Base-by-base conservation (phyloP, 1,140 invertebrate species). In the Ladona fulva region DNA sequence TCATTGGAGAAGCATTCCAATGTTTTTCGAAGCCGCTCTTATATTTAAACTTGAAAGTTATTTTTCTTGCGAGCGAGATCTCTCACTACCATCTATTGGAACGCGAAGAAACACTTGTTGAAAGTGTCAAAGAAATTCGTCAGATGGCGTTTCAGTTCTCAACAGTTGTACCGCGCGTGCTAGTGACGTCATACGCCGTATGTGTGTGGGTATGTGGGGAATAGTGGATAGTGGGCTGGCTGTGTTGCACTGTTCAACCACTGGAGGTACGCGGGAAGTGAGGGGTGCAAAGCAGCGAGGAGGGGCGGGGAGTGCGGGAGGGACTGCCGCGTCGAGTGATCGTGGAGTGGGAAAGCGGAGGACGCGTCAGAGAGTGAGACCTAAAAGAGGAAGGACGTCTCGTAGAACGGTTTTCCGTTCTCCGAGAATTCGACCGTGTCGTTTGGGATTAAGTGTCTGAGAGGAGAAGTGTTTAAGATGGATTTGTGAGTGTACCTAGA, bases 401-500 rank as follows among this genome's bases (percentile, higher is more conserved):
- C 52, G 52, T 66, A 66, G 52, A 66, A 66, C 52, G 52, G 52
- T 66, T 66, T 66, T 66, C 52, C 52, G 52, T 66, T 66, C 52
- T 66, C 52, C 52, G 52, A 66, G 52, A 66, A 66, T 66, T 66
- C 52, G 52, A 66, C 52, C 52, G 52, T 66, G 52, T 66, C 52
- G 52, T 66, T 66, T 66, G 52, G 52, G 52, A 66, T 66, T 66
- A 66, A 66, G 52, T 66, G 52, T 66, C 52, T 66, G 52, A 66
- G 52, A 66, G 52, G 52, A 66, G 52, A 19, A 66, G 52, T 66
- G 52, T 22, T 66, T 22, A 66, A 66, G 52, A 66, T 66, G 52
- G 52, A 16, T 66, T 16, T 66, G 52, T 66, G 52, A 66, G 52
- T 66, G 52, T 12, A 66, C 14, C 16, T 12, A 16, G 52, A 66